These are phyloP conservation scores for Prinia subflava DNA, from an alignment of 2,113 vertebrate genomes.

Conservation along the genomic window DNA sequence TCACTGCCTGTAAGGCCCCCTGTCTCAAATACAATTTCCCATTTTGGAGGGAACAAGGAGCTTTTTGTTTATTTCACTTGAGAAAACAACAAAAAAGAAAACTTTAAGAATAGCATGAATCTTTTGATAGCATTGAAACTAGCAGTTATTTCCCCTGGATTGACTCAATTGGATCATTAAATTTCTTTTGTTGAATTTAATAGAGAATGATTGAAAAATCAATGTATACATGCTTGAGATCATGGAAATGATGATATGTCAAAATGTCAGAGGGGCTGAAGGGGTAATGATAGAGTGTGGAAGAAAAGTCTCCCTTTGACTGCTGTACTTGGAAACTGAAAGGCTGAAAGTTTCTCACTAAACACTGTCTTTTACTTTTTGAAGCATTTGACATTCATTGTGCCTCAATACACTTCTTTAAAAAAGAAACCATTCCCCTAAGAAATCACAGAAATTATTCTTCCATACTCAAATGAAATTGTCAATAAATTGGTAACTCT, in stretches of 20 bases:
- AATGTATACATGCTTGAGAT: slow-evolving; percentile 68
- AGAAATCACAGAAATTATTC: slow-evolving; percentile 66
- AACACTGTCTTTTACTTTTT: slow-evolving; percentile 61
- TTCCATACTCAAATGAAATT: slow-evolving; percentile 18
- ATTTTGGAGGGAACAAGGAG: not conserved
- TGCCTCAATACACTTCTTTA: not conserved
- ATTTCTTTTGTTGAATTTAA: slow-evolving; percentile 70
- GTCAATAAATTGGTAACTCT: slow-evolving; percentile 8
- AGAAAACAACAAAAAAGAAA: slow-evolving; percentile 40
- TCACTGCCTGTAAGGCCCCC: not conserved
- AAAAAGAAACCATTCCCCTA: slow-evolving; percentile 51
- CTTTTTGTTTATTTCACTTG: slow-evolving; percentile 22
- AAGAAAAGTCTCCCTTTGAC: slow-evolving; percentile 66
- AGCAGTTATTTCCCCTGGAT: slow-evolving; percentile 65
- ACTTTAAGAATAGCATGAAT: slow-evolving; percentile 34
- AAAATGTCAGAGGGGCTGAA: slow-evolving; percentile 72
- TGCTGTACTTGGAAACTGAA: slow-evolving; percentile 58
- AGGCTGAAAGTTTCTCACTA: slow-evolving; percentile 60
- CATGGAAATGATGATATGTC: slow-evolving; percentile 70
- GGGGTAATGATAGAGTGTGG: slow-evolving; percentile 64
- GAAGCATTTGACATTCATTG: slow-evolving; percentile 69
- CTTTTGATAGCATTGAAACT: slow-evolving; percentile 55
- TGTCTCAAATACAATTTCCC: not conserved
- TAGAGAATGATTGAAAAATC: slow-evolving; percentile 72
- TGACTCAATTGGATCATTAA: slow-evolving; percentile 68